Evolutionary conservation across 30 jellyfish, hydroid and myxozoan genomes (phyloP).

Genomic region (Cassiopea xamachana): DNA sequence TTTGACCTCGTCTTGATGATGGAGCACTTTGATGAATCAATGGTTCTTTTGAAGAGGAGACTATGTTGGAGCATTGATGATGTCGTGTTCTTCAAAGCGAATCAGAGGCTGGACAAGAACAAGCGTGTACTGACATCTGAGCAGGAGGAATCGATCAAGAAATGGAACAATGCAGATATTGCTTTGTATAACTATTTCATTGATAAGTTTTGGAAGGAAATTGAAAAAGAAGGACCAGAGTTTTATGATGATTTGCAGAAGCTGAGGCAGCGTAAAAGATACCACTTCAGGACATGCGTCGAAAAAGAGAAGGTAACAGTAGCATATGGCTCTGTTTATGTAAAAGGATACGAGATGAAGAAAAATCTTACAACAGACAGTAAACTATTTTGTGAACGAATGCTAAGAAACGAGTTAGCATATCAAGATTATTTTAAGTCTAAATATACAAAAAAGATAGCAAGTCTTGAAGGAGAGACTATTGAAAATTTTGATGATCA

Average conservation of each 20-base stretch:
- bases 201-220: conserved; percentile 90
- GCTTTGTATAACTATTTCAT: conserved; percentile 84
- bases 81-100: conserved; percentile 91
- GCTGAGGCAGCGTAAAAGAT: conserved; percentile 72
- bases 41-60: conserved; percentile 92
- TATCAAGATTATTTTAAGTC: conserved; percentile 80
- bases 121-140: conserved; percentile 73
- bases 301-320: conserved; percentile 89
- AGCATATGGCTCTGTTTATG: conserved; percentile 90
- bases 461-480: conserved; percentile 76
- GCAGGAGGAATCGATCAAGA: conserved; percentile 65
- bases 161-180: conserved; percentile 94
- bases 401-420: conserved; percentile 85
- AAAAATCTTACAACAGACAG: conserved; percentile 69
- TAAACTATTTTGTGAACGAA: conserved; percentile 77
- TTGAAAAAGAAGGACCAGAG: conserved; percentile 91
- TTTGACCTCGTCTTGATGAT: conserved; percentile 85
- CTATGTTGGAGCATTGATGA: conserved; percentile 96
- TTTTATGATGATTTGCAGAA: conserved; percentile 87
- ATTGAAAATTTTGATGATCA: conserved; percentile 83
- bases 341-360: conserved; percentile 91
- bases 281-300: conserved; percentile 74
- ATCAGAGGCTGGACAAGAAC: conserved; percentile 89
- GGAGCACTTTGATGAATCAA: conserved; percentile 98
- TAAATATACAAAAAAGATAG: conserved; percentile 38